These are phyloP conservation scores for Petrosia ficiformis DNA, from an alignment of 37 sponge, comb jelly and placozoan species.

Conservation along the genomic window DNA sequence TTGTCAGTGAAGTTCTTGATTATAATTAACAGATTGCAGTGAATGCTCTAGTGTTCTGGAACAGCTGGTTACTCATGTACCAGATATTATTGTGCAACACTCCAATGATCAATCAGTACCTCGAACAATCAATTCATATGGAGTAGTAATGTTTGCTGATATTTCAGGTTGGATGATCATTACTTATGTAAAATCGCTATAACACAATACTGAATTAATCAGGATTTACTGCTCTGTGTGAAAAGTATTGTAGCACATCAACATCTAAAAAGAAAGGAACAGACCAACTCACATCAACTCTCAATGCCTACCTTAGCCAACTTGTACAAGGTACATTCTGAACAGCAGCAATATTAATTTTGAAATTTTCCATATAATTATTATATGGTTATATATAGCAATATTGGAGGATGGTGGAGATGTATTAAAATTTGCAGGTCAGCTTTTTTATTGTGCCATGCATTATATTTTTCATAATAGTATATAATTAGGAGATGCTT, in stretches of 20 bases:
- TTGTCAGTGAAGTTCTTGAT: too few species aligned
- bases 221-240: conserved; percentile 94
- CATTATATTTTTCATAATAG: neutral
- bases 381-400: conserved; percentile 11
- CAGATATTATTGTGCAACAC: conserved; percentile 49
- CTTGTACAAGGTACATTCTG: conserved; percentile 68
- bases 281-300: conserved; percentile 81
- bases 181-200: neutral
- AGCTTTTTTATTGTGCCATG: neutral
- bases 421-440: conserved; percentile 89
- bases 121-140: conserved; percentile 47
- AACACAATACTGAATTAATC: neutral
- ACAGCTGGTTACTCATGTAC: conserved; percentile 66
- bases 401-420: conserved; percentile 83
- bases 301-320: conserved; percentile 82
- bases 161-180: conserved; percentile 55
- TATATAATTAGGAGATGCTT: conserved; percentile 65
- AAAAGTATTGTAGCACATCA: conserved; percentile 75
- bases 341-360: neutral
- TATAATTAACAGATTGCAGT: too few species aligned
- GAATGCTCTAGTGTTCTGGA: too few species aligned
- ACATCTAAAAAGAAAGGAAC: conserved; percentile 51
- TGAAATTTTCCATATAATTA: neutral
- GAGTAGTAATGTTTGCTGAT: conserved; percentile 74
- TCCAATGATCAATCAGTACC: conserved; percentile 44